These are phyloP conservation scores for Hypothenemus hampei DNA, from an alignment of 1,140 invertebrate genomes.

Conservation along the genomic window DNA sequence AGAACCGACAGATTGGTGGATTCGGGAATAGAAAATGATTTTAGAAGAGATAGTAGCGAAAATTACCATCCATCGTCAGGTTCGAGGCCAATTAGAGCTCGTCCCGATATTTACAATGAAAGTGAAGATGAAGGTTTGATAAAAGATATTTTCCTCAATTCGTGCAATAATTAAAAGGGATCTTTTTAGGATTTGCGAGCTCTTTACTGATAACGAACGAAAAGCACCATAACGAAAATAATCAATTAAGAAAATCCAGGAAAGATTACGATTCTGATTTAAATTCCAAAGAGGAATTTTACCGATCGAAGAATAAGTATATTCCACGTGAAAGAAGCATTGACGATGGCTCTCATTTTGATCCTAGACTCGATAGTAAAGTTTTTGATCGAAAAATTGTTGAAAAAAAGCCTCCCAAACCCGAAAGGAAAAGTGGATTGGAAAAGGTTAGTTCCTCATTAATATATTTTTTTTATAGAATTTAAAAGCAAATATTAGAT, in stretches of 20 bases:
- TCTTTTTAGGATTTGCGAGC: constrained; percentile 49
- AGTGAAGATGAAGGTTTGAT: constrained; percentile 61
- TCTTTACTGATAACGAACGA: constrained; percentile 62
- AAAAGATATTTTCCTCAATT: too few species aligned
- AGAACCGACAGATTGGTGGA: constrained; percentile 59
- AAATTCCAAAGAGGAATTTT: constrained; percentile 33
- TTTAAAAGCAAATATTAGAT: not conserved
- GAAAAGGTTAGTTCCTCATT: constrained; percentile 55
- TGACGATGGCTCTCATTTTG: constrained; percentile 58
- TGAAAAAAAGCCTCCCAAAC: constrained; percentile 55
- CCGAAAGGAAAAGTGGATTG: constrained; percentile 58
- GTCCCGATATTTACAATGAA: constrained; percentile 44
- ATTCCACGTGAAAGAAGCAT: constrained; percentile 56
- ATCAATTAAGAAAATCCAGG: constrained; percentile 47
- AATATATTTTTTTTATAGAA: too few species aligned
- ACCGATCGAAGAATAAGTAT: constrained; percentile 46
- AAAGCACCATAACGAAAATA: constrained; percentile 57
- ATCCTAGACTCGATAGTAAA: constrained; percentile 56
- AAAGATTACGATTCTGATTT: constrained; percentile 44
- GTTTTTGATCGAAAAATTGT: constrained; percentile 49
- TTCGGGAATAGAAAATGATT: constrained; percentile 75
- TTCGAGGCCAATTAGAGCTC: constrained; percentile 11
- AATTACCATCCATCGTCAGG: constrained; percentile 25
- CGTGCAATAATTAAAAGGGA: too few species aligned
- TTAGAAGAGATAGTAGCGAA: constrained; percentile 63